Evolutionary conservation across 2,888 invertebrate genomes (phyloP).

Genomic region (Dicycla oo): DNA sequence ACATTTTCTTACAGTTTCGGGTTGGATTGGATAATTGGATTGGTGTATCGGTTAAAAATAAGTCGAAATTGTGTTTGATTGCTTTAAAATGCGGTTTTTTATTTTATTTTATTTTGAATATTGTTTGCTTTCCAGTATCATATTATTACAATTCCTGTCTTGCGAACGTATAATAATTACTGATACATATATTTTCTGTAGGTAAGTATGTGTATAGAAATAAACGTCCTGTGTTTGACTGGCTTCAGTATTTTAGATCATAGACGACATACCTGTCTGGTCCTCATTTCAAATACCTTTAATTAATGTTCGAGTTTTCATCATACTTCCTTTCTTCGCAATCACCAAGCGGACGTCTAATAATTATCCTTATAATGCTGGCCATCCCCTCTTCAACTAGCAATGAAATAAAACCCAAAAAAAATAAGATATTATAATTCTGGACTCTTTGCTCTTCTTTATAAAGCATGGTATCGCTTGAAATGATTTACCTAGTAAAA

Average conservation of each 20-base stretch:
- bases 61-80: neutral
- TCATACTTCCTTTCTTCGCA: too few species aligned
- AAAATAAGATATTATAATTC: neutral
- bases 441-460: neutral
- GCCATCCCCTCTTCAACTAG: neutral
- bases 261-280: neutral
- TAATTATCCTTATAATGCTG: neutral
- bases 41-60: neutral
- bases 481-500: conserved; percentile 23
- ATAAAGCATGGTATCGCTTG: conserved; percentile 22
- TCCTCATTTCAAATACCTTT: neutral
- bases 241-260: neutral
- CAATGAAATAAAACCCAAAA: neutral
- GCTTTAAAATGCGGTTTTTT: neutral
- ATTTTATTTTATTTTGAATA: too few species aligned
- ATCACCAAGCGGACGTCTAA: neutral
- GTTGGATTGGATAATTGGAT: conserved; percentile 21
- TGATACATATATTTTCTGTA: neutral
- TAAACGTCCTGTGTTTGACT: neutral
- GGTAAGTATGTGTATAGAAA: neutral
- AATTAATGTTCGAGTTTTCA: neutral
- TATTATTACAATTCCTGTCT: neutral
- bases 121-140: neutral
- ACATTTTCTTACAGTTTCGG: conserved; percentile 42
- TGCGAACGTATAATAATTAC: neutral